Conservation (phyloP, 2,888 invertebrate genomes). For the Cantharis lateralis region DNA sequence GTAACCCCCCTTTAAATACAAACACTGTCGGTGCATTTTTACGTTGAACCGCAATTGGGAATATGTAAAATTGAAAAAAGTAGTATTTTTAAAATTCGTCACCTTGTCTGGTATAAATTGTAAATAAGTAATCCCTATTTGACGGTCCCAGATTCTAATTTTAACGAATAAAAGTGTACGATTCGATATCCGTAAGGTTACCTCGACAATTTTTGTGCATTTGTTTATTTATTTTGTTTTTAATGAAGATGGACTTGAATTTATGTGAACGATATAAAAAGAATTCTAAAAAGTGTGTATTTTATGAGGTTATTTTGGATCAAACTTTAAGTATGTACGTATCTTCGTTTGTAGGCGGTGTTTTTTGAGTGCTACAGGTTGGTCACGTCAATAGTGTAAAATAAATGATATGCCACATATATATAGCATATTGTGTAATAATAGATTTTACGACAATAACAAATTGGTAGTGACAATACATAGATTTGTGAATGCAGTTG, state of each 20-base stretch:
- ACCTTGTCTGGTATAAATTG: neutral
- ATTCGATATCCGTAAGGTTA: neutral
- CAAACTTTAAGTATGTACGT: neutral
- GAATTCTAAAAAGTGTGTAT: neutral
- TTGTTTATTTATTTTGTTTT: neutral
- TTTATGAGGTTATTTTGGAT: neutral
- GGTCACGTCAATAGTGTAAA: neutral
- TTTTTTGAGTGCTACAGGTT: neutral
- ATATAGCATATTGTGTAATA: constrained; percentile 13
- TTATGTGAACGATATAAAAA: neutral
- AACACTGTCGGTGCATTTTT: neutral
- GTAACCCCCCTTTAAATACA: neutral
- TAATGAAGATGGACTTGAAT: neutral
- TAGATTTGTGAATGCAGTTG: constrained; percentile 28
- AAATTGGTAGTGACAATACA: constrained; percentile 23
- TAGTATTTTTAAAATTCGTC: neutral
- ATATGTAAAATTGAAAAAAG: neutral
- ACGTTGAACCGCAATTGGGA: neutral
- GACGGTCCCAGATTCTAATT: neutral
- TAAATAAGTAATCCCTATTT: neutral
- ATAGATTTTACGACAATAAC: constrained; percentile 22
- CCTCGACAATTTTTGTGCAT: neutral
- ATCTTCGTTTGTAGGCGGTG: neutral
- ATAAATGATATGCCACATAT: constrained; percentile 7
- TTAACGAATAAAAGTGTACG: no score